Evolutionary conservation across 2,113 vertebrate species (phyloP), one percentile per base, ranked within the genome.

Genomic region (Coptodon rendalli): DNA sequence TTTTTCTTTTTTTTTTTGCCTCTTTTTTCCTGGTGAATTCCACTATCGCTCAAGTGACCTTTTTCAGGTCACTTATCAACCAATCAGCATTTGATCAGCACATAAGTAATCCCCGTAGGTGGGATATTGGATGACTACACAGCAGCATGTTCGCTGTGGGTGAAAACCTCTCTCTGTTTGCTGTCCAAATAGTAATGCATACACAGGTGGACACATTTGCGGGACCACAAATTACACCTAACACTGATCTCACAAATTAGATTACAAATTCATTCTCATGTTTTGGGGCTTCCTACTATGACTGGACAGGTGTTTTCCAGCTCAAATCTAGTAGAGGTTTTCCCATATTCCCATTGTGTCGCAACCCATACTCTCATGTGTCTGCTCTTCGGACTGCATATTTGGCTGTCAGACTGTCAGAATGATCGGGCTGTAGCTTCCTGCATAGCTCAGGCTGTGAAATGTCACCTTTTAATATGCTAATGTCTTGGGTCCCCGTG

Each of bases 381-480:
- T 86, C 88, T 91, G 82, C 66, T 89, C 86, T 90, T 22, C 3
- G 57, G 66, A 80, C 87, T 84, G 84, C 57, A 71, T 85, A 76
- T 88, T 78, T 83, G 87, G 27, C 87, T 89, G 93, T 91, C 93
- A 91, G 56, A 54, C 87, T 91, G 91, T 93, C 92, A 94, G 81
- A 82, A 81, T 82, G 86, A 88, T 89, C n/a, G 12, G 54, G 57
- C 79, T 57, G 85, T 81, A 81, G 84, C 84, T 83, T 45, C 38
- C 89, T 73, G 84, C 81, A 86, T 79, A 78, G 57, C 85, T 81
- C 87, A 63, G 24, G 78, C 86, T 93, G 73, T 80, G 59, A 93
- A 94, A 95, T 95, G 91, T 95, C 95, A 95, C 94, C 94, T 96
- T 96, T 95, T 93, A 94, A 93, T 94, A 96, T 96, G 94, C 88